phyloP scores from a whole-genome alignment of 2,113 vertebrate species.

The Grantiella picta region DNA sequence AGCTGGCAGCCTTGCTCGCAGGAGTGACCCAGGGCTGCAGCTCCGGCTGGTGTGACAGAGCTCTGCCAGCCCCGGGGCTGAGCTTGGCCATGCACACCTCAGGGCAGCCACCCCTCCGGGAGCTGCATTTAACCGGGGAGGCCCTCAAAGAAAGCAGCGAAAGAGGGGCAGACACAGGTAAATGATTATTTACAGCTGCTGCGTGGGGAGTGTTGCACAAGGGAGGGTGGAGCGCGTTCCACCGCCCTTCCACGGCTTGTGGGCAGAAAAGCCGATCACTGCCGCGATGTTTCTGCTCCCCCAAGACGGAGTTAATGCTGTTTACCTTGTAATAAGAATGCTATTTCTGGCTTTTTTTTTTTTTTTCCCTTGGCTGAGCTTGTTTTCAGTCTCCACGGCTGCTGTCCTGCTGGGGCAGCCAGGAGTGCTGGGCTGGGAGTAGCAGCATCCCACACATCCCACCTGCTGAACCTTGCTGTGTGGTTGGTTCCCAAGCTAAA shows the following conservation, averaged over 20 bases:
- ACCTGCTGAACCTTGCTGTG: background rate
- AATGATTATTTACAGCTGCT: constrained; percentile 60
- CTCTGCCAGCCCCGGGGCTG: background rate
- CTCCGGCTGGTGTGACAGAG: fast-evolving
- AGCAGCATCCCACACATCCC: constrained; percentile 2
- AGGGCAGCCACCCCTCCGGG: background rate
- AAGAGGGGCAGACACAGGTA: background rate
- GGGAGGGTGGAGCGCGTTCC: constrained; percentile 11
- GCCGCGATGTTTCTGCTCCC: background rate
- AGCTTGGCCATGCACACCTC: background rate
- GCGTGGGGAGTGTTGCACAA: constrained; percentile 1
- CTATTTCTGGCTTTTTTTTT: constrained; percentile 28
- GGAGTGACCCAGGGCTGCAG: background rate
- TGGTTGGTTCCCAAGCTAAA: background rate
- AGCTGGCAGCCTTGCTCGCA: background rate
- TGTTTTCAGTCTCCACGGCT: background rate
- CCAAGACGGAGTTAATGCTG: constrained; percentile 31
- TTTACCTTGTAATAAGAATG: constrained; percentile 57
- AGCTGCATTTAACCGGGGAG: background rate
- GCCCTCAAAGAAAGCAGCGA: background rate
- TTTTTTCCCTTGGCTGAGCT: background rate
- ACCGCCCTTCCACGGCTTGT: background rate
- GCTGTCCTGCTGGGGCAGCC: background rate
- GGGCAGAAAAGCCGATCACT: background rate
- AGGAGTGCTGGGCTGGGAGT: background rate